Conservation (phyloP, 2,113 vertebrate genomes). For the Daphoenositta chrysoptera region DNA sequence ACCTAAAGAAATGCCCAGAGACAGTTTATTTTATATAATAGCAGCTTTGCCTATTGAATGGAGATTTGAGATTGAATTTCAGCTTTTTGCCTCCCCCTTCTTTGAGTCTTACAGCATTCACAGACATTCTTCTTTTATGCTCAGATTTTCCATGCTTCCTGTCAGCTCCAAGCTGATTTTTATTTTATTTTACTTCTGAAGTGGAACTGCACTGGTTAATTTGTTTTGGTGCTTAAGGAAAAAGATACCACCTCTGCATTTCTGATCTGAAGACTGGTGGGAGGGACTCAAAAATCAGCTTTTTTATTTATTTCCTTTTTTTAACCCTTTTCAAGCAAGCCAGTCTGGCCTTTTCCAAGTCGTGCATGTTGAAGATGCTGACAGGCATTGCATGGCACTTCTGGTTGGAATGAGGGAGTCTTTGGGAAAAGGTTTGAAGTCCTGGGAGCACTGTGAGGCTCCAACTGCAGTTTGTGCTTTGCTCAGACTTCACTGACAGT, state of each 20-base stretch:
- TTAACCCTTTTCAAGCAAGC: background rate
- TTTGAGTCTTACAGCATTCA: background rate
- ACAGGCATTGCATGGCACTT: background rate
- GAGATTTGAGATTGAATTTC: constrained; percentile 1
- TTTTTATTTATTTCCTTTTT: background rate
- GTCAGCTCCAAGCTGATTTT: constrained; percentile 5
- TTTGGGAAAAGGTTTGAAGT: background rate
- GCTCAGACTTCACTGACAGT: background rate
- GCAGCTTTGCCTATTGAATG: background rate
- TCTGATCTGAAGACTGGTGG: constrained; percentile 30
- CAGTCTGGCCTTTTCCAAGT: background rate
- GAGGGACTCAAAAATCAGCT: constrained; percentile 3
- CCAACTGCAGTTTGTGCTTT: background rate
- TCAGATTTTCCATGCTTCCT: constrained; percentile 28
- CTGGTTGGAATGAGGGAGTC: background rate
- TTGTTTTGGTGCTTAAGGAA: constrained; percentile 55
- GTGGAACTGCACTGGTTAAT: constrained; percentile 52
- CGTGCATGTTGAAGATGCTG: fast-evolving
- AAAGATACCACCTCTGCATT: constrained; percentile 42
- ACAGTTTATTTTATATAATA: background rate
- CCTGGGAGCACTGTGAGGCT: fast-evolving
- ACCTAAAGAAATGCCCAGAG: background rate
- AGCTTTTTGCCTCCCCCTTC: background rate
- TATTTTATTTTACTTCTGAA: constrained; percentile 19
- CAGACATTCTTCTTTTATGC: constrained; percentile 15